These are phyloP conservation scores for Listrodromus nycthemerus DNA, from an alignment of 2,888 invertebrate species.

Conservation along the genomic window DNA sequence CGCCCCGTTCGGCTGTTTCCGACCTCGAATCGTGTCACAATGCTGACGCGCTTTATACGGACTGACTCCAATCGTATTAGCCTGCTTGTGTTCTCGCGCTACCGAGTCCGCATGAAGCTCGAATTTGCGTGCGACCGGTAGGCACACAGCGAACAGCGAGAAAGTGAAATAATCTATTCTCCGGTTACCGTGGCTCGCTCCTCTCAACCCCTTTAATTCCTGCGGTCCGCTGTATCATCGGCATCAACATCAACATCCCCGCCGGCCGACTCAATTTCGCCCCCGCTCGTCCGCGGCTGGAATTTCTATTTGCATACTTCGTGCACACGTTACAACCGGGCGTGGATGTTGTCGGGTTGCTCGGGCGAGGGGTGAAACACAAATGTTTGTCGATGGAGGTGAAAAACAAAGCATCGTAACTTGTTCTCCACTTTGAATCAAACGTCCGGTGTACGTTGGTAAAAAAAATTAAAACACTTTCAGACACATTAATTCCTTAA, in stretches of 20 bases:
- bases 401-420: background rate
- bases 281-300: background rate
- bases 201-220: background rate
- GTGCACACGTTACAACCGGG: background rate
- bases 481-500: no score
- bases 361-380: background rate
- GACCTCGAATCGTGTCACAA: conserved; percentile 8
- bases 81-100: background rate
- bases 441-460: no score
- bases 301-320: conserved; percentile 8
- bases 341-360: background rate
- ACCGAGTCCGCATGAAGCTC: background rate
- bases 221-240: background rate
- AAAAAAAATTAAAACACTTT: no score
- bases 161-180: background rate
- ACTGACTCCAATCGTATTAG: conserved; percentile 12
- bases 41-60: background rate
- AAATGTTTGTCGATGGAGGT: background rate
- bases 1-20: background rate
- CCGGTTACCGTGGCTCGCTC: background rate
- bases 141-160: background rate
- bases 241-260: background rate
- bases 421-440: no score
- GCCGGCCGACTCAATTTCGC: background rate
- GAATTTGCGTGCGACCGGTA: background rate